Base-by-base conservation (phyloP, 2,113 vertebrate species). In the Sinocyclocheilus maitianheensis region DNA sequence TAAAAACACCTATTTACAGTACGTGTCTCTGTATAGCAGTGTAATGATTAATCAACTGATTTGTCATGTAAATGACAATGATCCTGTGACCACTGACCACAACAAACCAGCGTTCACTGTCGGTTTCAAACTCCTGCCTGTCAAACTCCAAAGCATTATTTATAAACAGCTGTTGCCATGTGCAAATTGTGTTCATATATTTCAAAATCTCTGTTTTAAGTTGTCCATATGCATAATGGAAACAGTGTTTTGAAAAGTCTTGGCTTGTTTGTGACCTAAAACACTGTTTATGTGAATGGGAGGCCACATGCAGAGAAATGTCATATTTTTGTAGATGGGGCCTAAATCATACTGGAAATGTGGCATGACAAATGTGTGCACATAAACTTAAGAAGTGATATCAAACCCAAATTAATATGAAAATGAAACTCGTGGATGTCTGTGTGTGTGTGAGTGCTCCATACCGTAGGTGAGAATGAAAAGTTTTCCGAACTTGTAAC, bases 401-500 rank as follows among this genome's bases (percentile, higher is more conserved):
- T 63, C 2, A 67, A 51, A 65, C 16, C 26, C 46, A 55, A 80
- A 40, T 62, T 1, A n/a, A 37, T 71, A 53, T 53, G 20, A 30
- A 69, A 83, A 46, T 34, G 60, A 81, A 81, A 30, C 65, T 37
- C 1, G 65, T 84, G 86, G 85, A 84, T 90, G 87, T 84, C 24
- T 84, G 77, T 24, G 58, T 65, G 58, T 65, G 22, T 8, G 1
- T 74, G 30, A 55, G 60, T 84, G 34, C 88, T 83, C 83, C 88
- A 84, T 26, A 26, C 26, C 26, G 26, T 26, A 26, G 26, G 26
- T 93, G 84, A 93, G 94, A 90, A 92, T 95, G 92, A 91, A 91
- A 93, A 95, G 93, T 93, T 95, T 96, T 93, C 95, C 92, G 90
- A 90, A 86, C 89, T 90, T 93, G 93, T 95, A 89, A 2, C 94